Base-by-base conservation (phyloP, 2,888 invertebrate species). In the Caenorhabditis imperialis region DNA sequence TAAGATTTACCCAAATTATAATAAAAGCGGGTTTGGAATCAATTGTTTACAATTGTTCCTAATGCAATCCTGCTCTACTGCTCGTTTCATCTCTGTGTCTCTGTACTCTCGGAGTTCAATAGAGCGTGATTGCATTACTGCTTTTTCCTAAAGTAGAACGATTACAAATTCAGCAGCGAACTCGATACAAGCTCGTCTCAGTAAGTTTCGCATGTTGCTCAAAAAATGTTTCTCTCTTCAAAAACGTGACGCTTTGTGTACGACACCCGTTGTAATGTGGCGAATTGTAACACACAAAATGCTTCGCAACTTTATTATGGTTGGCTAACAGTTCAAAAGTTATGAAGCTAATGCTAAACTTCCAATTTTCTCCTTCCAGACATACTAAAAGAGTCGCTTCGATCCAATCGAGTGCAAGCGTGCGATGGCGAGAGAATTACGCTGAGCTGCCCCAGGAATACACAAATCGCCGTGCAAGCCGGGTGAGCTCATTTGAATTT, bases 351-450 rank as follows among this genome's bases (percentile, higher is more conserved):
- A 27, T 27, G n/a, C 20, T 14, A 44, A 42, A 30, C 18, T 30
- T n/a, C 10, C 7, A 2, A 37, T 40, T 6, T 40, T 16, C 40
- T 18, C 4, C n/a, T 86, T 90, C 81, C 91, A 96, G 96, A 94
- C 88, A 91, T 95, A 81, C 92, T 97, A 84, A 92, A 94, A 86
- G 94, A 94, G 83, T 95, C 95, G 30, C 91, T 97, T 84, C 92
- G 94, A 87, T 95, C 94, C 47, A 94, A 94, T 90, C 94, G 95
- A 88, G 92, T 93, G 79, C 94, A 94, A 51, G 94, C 94, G 55
- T 97, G 97, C 90, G 95, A 96, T 90, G 94, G 94, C 77, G 94
- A 96, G 88, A 91, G 92, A 89, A 92, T 96, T 88, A 92, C 92
- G 51, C 91, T 96, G 76, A 92, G 93, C 88, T 97, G 97, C 89